A percentile compares a stretch with the other conserved stretches of the same genome.
These are phyloP conservation scores for Phania funesta DNA, from an alignment of 2,888 invertebrate genomes.

Conservation along the genomic window DNA sequence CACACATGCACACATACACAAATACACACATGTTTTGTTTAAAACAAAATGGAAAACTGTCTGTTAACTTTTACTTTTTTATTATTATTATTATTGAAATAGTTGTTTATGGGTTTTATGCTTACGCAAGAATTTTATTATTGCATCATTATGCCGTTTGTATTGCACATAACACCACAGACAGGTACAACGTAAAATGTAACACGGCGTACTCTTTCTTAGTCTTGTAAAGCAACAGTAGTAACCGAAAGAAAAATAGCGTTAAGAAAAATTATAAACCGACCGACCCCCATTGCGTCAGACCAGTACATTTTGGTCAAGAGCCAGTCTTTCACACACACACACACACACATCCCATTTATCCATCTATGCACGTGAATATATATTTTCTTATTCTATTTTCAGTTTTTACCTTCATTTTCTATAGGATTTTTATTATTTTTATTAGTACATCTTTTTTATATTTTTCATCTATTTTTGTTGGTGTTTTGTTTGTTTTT, in stretches of 20 bases:
- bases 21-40: too few species aligned
- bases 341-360: neutral
- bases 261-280: neutral
- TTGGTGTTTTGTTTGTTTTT: constrained; percentile 32
- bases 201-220: constrained; percentile 1
- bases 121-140: too few species aligned
- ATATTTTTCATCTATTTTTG: constrained; percentile 37
- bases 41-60: too few species aligned
- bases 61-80: too few species aligned
- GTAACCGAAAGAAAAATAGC: neutral
- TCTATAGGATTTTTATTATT: constrained; percentile 37
- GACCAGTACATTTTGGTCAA: neutral
- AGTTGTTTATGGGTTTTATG: too few species aligned
- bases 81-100: too few species aligned
- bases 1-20: too few species aligned
- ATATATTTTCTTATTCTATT: constrained; percentile 20
- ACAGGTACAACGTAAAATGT: constrained; percentile 33
- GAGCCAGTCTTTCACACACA: constrained; percentile 6
- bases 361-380: constrained; percentile 48
- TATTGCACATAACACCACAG: too few species aligned
- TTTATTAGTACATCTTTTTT: constrained; percentile 23
- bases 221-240: constrained; percentile 32
- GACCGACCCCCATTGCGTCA: constrained; percentile 40
- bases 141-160: too few species aligned
- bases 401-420: constrained; percentile 39